Evolutionary conservation across 37 sponge, comb jelly and placozoan genomes (phyloP).

Genomic region (Bolinopsis microptera): DNA sequence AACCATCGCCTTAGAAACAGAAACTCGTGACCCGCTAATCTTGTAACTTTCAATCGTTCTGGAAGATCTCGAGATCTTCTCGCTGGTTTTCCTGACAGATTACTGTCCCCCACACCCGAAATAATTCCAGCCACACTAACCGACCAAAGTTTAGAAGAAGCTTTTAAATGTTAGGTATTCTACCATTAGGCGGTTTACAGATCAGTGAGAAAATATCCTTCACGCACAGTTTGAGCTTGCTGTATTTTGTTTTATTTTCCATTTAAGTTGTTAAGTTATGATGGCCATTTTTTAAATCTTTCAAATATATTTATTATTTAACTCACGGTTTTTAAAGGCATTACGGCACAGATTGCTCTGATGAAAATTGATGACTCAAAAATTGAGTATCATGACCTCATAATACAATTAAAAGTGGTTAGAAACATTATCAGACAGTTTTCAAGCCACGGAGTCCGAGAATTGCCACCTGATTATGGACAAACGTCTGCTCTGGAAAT

Average conservation of each 20-base stretch:
- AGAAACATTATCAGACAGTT: background rate
- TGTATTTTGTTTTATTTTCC: background rate
- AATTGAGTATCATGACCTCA: background rate
- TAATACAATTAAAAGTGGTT: background rate
- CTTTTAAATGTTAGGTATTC: background rate
- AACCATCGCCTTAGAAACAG: no score
- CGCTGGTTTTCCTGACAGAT: no score
- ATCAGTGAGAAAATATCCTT: background rate
- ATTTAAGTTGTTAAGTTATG: background rate
- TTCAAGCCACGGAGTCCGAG: background rate
- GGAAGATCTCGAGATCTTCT: no score
- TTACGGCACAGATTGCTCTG: background rate
- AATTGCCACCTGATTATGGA: background rate
- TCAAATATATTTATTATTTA: no score
- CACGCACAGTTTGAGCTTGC: background rate
- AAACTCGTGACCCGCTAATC: no score
- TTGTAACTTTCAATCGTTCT: no score
- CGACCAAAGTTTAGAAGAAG: background rate
- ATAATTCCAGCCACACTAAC: no score
- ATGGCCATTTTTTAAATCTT: background rate
- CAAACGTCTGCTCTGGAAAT: background rate
- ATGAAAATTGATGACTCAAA: background rate
- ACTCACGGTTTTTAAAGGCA: no score
- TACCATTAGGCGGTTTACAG: background rate
- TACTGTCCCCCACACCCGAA: no score